Evolutionary conservation across 1,140 invertebrate genomes (phyloP), one percentile per base, ranked within the genome.

Genomic region (Schlechtendalia chinensis): DNA sequence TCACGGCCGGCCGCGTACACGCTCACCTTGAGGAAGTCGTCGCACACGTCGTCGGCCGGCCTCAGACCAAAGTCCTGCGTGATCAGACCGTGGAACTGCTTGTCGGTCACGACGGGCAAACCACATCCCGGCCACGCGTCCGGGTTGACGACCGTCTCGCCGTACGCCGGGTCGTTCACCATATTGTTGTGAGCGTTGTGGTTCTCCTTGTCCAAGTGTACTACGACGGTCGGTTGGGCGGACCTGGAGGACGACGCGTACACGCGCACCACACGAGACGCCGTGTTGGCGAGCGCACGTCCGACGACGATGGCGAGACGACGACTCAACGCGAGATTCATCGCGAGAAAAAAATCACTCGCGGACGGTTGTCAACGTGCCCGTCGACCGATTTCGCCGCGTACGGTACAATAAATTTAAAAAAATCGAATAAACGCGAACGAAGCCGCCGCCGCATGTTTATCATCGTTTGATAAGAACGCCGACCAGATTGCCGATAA

Each of bases 41-140:
- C 45, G 19, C 10, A 63, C 11, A 54, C 16, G 4, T 79, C 39
- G 16, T 63, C 39, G 3, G 24, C 24, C 0, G 22, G 45, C 58
- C 1, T 63, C 17, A 5, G 1, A n/a, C 19, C 6, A 3, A 47
- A 61, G 8, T 79, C 56, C 8, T 50, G 58, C 8, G 3, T 50
- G 45, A 79, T n/a, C 16, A 79, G 24, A 0, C 0, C 8, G 14
- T 63, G 54, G 17, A 63, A 79, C 22, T 79, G 32, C 39, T 27
- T 17, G 17, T 47, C 58, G 0, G 58, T 79, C 1, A 63, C 59
- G 0, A 16, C 22, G 32, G 56, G 54, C 39, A n/a, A n/a, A n/a
- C n/a, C n/a, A n/a, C n/a, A n/a, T n/a, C n/a, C n/a, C 12, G 0
- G 0, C 5, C 10, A 19, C 4, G 11, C 10, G 0, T 53, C 10